phyloP scores from a whole-genome alignment of 2,888 invertebrate species.

The Ophioninae sp. region DNA sequence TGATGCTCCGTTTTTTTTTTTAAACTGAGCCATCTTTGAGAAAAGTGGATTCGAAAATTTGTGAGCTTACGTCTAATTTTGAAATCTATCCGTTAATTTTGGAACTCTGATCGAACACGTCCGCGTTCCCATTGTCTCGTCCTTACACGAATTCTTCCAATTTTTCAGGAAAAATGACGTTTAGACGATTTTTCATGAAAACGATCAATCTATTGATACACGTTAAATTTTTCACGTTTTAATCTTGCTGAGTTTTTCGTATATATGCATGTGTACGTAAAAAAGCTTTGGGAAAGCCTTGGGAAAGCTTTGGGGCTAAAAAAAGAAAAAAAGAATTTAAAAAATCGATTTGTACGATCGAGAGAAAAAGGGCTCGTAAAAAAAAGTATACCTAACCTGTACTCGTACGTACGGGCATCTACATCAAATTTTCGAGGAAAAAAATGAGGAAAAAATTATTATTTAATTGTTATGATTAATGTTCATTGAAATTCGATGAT shows the following conservation, averaged over 20 bases:
- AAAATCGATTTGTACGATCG: slow-evolving; percentile 4
- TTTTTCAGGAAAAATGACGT: slow-evolving; percentile 44
- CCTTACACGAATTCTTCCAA: slow-evolving; percentile 54
- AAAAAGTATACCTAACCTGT: no score
- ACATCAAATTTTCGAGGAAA: slow-evolving; percentile 30
- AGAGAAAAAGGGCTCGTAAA: not conserved
- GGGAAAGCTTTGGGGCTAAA: not conserved
- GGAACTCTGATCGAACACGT: not conserved
- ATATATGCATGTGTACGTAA: slow-evolving; percentile 15
- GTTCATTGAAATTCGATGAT: not conserved
- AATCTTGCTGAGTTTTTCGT: slow-evolving; percentile 34
- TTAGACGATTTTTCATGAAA: slow-evolving; percentile 55
- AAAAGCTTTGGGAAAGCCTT: not conserved
- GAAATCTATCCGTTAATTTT: not conserved
- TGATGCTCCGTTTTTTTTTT: no score
- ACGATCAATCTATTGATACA: slow-evolving; percentile 46
- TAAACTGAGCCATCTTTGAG: no score
- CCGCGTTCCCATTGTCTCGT: slow-evolving; percentile 4
- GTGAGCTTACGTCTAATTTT: not conserved
- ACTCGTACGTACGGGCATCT: not conserved
- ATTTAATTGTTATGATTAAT: no score
- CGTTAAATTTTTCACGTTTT: slow-evolving; percentile 41
- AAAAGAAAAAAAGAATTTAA: not conserved
- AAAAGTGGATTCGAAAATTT: no score
- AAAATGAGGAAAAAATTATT: not conserved